These are phyloP conservation scores for Amyelois transitella DNA, from an alignment of 1,140 invertebrate genomes.

Conservation along the genomic window DNA sequence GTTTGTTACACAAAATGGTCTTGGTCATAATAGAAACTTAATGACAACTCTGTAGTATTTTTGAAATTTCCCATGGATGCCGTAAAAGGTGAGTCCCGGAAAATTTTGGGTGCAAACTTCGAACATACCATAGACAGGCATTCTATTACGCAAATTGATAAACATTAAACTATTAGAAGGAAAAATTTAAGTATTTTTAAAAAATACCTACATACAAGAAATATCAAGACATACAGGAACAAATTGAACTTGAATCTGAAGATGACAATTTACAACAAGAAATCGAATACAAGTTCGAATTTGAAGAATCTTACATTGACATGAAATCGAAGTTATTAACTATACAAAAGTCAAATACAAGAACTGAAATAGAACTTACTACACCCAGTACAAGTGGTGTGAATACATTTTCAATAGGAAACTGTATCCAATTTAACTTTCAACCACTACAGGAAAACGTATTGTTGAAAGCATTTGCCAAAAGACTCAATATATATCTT, in stretches of 20 bases:
- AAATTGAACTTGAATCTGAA: background rate
- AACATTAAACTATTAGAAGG: no score
- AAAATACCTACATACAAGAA: no score
- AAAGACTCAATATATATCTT: background rate
- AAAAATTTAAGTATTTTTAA: slow-evolving; percentile 31
- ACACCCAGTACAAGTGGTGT: background rate
- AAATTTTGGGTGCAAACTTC: no score
- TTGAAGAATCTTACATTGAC: background rate
- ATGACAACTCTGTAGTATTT: no score
- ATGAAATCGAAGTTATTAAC: background rate
- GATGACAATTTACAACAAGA: background rate
- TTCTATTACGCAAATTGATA: no score
- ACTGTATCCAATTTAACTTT: background rate
- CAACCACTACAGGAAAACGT: slow-evolving; percentile 4
- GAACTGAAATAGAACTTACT: background rate
- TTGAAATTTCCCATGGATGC: no score
- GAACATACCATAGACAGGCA: no score
- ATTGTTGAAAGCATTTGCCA: slow-evolving; percentile 2
- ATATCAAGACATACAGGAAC: background rate
- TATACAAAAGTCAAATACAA: background rate
- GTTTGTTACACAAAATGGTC: background rate
- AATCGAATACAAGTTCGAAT: background rate
- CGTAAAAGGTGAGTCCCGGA: no score
- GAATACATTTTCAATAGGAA: background rate
- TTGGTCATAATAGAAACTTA: no score